Base-by-base conservation (phyloP, 1,140 invertebrate genomes). In the Aporrectodea caliginosa region DNA sequence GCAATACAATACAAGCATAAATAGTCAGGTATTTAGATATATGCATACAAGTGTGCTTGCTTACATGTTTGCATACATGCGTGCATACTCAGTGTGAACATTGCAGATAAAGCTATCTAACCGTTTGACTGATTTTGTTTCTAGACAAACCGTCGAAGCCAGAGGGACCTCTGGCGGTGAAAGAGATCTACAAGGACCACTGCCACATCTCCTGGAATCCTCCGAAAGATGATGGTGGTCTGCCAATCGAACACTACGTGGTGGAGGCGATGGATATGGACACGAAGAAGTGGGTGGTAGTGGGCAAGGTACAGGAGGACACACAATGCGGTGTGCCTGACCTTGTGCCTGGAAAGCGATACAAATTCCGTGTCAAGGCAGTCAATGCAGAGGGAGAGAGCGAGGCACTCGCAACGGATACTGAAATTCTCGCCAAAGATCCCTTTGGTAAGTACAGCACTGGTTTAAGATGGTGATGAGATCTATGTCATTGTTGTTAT, bases 381-480 rank as follows among this genome's bases (percentile, higher is more conserved):
- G 94, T 98, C 0, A 99, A 99, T 86, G 93, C 94, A 82, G 93
- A 95, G 85, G 97, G 97, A 0, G 94, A 97, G 88, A 97, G 96
- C 2, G 90, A 92, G 79, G 95, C 96, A 0, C 89, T 98, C 14
- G 91, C 92, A 27, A 94, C 95, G 2, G 90, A 91, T 68, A 93
- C 95, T 85, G 91, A 94, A 22, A 94, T 98, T 75, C 94, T 96
- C 0, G 97, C 97, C 35, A 98, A 98, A 87, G 97, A 99, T 92
- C 97, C 97, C 35, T 99, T 93, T 88, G 94, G 92, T 82, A 93
- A 92, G 85, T 90, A 89, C 43, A 58, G 22, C 6, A n/a, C n/a
- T n/a, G n/a, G n/a, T n/a, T n/a, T n/a, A n/a, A n/a, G n/a, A n/a
- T n/a, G n/a, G n/a, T n/a, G n/a, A n/a, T n/a, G n/a, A n/a, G n/a